A percentile compares a stretch with the other conserved stretches of the same genome.
These are phyloP conservation scores for Grallaria varia DNA, from an alignment of 2,113 vertebrate species.

Conservation along the genomic window DNA sequence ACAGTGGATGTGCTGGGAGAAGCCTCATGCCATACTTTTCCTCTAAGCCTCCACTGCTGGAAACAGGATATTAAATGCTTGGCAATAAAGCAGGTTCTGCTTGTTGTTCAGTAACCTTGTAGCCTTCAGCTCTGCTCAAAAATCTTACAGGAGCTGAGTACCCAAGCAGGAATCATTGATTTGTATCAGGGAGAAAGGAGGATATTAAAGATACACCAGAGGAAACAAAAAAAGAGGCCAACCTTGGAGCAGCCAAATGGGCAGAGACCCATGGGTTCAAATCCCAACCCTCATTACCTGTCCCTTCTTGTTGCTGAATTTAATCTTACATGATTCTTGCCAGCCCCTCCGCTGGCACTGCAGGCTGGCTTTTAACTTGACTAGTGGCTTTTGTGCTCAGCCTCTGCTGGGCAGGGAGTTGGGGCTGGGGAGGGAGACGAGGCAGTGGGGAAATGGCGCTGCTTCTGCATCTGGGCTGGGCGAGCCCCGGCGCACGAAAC, in stretches of 20 bases:
- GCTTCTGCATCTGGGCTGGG: not conserved
- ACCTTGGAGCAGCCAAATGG: not conserved
- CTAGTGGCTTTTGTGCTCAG: not conserved
- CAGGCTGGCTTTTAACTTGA: not conserved
- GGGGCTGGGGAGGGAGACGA: not conserved
- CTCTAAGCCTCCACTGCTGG: conserved; percentile 8
- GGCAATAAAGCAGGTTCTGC: conserved; percentile 57
- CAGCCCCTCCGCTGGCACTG: not conserved
- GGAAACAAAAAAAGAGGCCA: not conserved
- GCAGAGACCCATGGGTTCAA: not conserved
- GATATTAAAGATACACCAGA: conserved; percentile 18
- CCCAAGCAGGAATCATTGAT: conserved; percentile 18
- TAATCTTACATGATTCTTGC: not conserved
- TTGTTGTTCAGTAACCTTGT: conserved; percentile 55
- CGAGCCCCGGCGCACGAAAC: not conserved
- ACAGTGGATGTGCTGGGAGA: not conserved
- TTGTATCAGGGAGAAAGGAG: conserved; percentile 18
- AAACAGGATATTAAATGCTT: conserved; percentile 57
- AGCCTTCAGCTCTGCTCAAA: conserved; percentile 55
- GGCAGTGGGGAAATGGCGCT: not conserved
- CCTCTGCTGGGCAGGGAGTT: not conserved
- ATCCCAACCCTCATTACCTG: not conserved
- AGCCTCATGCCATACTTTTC: not conserved
- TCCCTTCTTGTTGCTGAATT: not conserved
- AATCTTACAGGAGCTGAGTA: conserved; percentile 10